phyloP scores from a whole-genome alignment of 2,797 vertebrate species.

The Acipenser oxyrinchus region DNA sequence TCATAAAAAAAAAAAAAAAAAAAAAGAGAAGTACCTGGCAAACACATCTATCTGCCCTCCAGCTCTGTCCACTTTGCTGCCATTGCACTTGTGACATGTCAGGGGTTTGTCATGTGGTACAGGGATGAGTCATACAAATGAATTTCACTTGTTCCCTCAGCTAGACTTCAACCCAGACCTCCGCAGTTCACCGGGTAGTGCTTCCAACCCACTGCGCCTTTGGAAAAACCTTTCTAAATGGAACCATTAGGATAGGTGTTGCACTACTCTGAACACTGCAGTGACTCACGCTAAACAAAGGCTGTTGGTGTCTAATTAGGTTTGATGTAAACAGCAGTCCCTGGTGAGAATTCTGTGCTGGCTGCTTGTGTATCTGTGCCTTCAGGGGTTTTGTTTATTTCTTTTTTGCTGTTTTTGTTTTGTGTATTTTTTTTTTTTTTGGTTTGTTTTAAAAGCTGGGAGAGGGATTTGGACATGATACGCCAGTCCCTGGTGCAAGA shows the following conservation, averaged over 20 bases:
- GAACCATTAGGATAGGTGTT: constrained; percentile 1
- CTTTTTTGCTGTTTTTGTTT: neutral
- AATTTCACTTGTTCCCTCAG: too few species aligned
- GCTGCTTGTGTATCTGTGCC: neutral
- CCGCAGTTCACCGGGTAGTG: too few species aligned
- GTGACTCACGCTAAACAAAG: neutral
- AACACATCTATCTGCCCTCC: too few species aligned
- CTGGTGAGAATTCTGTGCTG: neutral
- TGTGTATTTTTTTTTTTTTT: neutral
- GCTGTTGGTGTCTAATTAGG: constrained; percentile 8
- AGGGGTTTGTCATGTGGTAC: too few species aligned
- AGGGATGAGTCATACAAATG: too few species aligned
- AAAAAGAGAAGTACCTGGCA: too few species aligned
- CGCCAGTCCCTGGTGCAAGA: neutral
- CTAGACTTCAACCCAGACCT: too few species aligned
- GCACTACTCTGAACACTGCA: neutral
- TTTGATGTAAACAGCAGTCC: constrained; percentile 9
- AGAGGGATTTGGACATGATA: neutral
- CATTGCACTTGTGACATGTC: too few species aligned
- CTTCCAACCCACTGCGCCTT: neutral
- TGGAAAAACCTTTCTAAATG: neutral
- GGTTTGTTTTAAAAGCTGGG: too few species aligned
- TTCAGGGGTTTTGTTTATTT: neutral
- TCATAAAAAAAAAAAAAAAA: too few species aligned
- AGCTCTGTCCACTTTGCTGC: too few species aligned